Base-by-base conservation (phyloP, 2,888 invertebrate species). In the Ormyrus nitidulus region DNA sequence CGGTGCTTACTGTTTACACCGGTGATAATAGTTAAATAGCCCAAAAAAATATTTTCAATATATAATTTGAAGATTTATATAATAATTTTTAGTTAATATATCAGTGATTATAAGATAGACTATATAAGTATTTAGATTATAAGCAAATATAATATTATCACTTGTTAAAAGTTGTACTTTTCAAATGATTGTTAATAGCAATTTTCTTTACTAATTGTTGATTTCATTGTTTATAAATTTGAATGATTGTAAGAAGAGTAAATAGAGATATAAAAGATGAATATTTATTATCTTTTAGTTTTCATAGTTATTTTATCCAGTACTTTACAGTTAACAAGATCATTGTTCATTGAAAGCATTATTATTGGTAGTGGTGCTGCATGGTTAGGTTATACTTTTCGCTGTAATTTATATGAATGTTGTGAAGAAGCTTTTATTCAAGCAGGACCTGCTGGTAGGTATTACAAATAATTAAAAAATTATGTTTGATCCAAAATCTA, bases 401-500 rank as follows among this genome's bases (percentile, higher is more conserved):
- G 89, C 85, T 94, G 94, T 85, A 90, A 87, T 53, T 90, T 91
- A 34, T 86, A 83, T 19, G 95, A 95, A 89, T 95, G 94, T 85
- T 95, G 95, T 86, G 92, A 91, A 84, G 89, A 92, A 13, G 86
- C 91, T 2, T 91, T 92, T 86, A 91, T 94, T 81, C 92, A 92
- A 34, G 92, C 91, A 34, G 87, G 93, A 87, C 90, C 93, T 81
- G 72, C 84, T 48, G 90, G 93, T 93, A 88, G 91, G 92, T 91
- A 78, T 59, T 8, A 0, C 2, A n/a, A 54, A 48, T 48, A 58
- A 34, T 4, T 19, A 58, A 68, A 44, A 56, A 68, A 3, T 48
- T 34, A 53, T 68, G 13, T n/a, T 51, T 34, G 48, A 2, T 65
- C 8, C 10, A 61, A 61, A 6, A 34, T 34, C 7, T 46, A 9